phyloP scores from a whole-genome alignment of 2,888 invertebrate species.

The Torymus aiolomorphi region DNA sequence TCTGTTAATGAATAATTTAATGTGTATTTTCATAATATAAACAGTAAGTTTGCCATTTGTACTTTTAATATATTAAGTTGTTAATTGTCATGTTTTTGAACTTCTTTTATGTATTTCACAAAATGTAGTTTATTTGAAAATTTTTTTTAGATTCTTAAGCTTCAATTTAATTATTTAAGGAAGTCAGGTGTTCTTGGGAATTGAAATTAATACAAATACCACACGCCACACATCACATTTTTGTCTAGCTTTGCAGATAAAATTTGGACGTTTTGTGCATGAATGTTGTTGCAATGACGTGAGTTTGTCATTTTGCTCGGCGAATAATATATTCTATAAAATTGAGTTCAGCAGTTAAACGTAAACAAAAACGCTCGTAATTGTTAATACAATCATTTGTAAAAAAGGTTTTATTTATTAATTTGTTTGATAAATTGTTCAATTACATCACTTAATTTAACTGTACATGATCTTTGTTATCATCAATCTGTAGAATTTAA shows the following conservation, averaged over 20 bases:
- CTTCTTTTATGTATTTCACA: constrained; percentile 45
- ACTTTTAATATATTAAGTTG: constrained; percentile 46
- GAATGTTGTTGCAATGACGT: constrained; percentile 49
- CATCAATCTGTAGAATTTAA: constrained; percentile 49
- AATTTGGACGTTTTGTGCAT: constrained; percentile 49
- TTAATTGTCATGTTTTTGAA: constrained; percentile 54
- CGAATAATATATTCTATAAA: constrained; percentile 37
- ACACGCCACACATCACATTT: constrained; percentile 50
- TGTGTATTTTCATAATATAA: too few species aligned
- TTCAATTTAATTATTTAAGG: constrained; percentile 50
- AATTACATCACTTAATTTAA: constrained; percentile 34
- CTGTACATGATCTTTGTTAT: constrained; percentile 37
- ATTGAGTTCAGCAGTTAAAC: constrained; percentile 22
- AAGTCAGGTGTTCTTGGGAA: constrained; percentile 43
- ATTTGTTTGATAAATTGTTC: constrained; percentile 32
- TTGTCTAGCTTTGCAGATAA: constrained; percentile 49
- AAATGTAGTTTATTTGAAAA: constrained; percentile 40
- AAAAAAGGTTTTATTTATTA: constrained; percentile 21
- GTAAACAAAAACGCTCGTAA: constrained; percentile 19
- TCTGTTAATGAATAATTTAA: constrained; percentile 27
- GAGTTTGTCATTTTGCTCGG: constrained; percentile 49
- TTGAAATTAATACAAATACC: constrained; percentile 43
- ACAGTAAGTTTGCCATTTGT: constrained; percentile 56
- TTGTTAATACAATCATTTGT: constrained; percentile 9
- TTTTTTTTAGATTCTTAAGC: constrained; percentile 54